Evolutionary conservation across 2,113 vertebrate species (phyloP).

Genomic region (Tetrao urogallus): DNA sequence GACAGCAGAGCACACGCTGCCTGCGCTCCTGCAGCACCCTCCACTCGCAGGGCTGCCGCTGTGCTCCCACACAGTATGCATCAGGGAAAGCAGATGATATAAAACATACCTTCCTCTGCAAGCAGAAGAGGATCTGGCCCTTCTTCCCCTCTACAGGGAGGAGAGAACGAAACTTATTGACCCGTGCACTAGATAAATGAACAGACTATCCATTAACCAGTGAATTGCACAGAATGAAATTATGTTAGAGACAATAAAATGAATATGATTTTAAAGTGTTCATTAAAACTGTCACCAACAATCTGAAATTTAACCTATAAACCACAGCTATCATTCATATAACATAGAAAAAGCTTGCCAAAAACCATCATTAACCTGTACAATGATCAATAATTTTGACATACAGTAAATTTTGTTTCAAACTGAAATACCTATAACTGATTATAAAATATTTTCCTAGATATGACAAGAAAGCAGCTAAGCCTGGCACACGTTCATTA

Average conservation of each 20-base stretch:
- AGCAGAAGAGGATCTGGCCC: neutral
- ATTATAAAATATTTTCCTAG: neutral
- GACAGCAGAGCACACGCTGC: neutral
- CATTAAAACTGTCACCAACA: conserved; percentile 2
- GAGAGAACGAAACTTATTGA: neutral
- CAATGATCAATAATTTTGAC: neutral
- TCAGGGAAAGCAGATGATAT: neutral
- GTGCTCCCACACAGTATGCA: accelerated
- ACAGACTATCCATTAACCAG: neutral
- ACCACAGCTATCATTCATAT: neutral
- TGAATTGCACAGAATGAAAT: neutral
- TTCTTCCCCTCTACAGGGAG: neutral
- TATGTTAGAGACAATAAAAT: neutral
- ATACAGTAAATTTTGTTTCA: neutral
- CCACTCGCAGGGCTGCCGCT: accelerated
- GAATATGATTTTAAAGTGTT: neutral
- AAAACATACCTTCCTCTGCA: neutral
- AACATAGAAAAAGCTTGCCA: neutral
- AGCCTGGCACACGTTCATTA: neutral
- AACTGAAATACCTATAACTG: neutral
- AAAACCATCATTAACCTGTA: neutral
- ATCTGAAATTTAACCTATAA: neutral
- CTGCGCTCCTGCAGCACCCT: neutral
- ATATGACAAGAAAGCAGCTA: neutral
- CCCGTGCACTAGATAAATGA: neutral